Conservation (phyloP, 2,113 vertebrate species). For the Notiomystis cincta region DNA sequence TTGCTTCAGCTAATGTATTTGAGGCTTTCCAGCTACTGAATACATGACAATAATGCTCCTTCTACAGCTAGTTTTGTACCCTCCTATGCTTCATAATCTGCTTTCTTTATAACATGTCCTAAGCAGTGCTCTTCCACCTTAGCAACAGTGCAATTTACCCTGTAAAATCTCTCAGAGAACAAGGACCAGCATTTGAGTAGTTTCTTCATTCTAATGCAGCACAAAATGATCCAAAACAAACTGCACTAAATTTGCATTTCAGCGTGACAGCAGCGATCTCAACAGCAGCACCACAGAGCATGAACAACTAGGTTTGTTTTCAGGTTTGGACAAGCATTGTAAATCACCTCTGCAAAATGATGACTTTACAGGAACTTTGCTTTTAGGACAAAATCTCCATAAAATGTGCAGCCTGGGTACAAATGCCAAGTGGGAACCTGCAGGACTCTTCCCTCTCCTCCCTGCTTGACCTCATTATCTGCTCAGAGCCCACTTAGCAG, state of each 20-base stretch:
- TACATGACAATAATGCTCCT: neutral
- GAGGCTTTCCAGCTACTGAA: neutral
- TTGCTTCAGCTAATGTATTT: neutral
- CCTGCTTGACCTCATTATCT: slow-evolving; percentile 40
- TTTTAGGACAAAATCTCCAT: neutral
- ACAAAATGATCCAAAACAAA: neutral
- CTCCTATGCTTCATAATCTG: neutral
- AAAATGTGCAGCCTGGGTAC: neutral
- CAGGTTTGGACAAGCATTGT: neutral
- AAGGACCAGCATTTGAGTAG: neutral
- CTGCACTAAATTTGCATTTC: neutral
- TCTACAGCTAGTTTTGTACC: neutral
- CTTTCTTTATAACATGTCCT: neutral
- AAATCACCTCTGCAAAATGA: neutral
- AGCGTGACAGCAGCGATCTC: neutral
- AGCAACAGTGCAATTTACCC: neutral
- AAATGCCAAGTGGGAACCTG: neutral
- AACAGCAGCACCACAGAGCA: neutral
- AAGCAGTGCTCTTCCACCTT: neutral
- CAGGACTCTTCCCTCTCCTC: neutral
- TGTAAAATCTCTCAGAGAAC: neutral
- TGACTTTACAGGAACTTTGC: neutral
- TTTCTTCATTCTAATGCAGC: neutral
- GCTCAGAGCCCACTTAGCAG: slow-evolving; percentile 41
- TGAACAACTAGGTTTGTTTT: neutral